Conservation (phyloP, 2,888 invertebrate genomes). For the Isotomurus palustris region DNA sequence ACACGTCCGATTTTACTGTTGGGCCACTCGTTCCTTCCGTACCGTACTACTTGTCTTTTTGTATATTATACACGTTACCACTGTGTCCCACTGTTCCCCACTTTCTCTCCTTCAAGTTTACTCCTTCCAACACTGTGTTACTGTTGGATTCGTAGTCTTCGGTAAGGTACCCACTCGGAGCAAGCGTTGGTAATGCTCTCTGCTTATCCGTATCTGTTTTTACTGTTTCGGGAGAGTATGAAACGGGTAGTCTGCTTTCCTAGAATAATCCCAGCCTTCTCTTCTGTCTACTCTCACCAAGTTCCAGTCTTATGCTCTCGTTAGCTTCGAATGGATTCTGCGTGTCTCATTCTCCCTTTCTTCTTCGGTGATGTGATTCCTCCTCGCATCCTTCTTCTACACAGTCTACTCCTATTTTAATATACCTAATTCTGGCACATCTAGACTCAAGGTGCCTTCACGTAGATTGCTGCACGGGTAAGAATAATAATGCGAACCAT, state of each 20-base stretch:
- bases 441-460: no score
- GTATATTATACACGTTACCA: no score
- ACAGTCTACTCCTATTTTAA: constrained; percentile 3
- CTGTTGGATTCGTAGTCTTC: no score
- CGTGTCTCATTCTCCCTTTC: constrained; percentile 27
- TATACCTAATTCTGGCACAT: constrained; percentile 6
- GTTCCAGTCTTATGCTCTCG: constrained; percentile 1
- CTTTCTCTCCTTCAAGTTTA: neutral
- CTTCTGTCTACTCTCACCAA: neutral
- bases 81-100: neutral
- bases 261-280: constrained; percentile 6
- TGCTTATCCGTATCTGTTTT: constrained; percentile 8
- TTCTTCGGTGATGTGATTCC: neutral
- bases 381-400: neutral
- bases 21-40: no score
- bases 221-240: neutral
- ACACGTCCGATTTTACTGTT: no score
- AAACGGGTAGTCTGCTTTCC: neutral
- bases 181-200: neutral
- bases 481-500: neutral
- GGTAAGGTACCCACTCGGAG: no score
- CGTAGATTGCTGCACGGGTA: no score
- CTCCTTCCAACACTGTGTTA: no score
- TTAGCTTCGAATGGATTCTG: constrained; percentile 35
- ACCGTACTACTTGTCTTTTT: no score